phyloP scores from a whole-genome alignment of 2,888 invertebrate genomes.

The Microctonus brassicae region DNA sequence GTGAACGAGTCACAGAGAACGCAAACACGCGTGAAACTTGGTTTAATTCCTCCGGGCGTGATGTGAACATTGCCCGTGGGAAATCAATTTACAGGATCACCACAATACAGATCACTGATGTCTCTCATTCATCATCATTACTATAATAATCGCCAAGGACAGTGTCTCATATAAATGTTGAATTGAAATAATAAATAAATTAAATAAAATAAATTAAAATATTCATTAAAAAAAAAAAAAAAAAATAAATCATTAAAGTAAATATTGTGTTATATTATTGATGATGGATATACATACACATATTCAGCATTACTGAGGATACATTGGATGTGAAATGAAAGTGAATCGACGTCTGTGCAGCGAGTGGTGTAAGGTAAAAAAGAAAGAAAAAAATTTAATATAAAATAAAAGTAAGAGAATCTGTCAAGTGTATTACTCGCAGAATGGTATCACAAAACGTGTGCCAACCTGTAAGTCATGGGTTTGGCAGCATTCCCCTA shows the following conservation, averaged over 20 bases:
- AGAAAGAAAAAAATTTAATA: neutral
- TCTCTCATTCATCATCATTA: neutral
- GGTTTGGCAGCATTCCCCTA: neutral
- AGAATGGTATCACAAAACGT: neutral
- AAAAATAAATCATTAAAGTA: too few species aligned
- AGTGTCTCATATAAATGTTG: neutral
- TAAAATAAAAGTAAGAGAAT: neutral
- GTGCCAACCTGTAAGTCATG: neutral
- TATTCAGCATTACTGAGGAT: neutral
- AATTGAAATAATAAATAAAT: neutral
- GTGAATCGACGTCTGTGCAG: neutral
- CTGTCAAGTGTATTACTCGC: neutral
- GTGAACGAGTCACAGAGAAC: neutral
- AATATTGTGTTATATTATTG: neutral
- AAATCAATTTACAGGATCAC: conserved; percentile 21
- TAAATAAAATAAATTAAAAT: neutral
- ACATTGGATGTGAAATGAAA: neutral
- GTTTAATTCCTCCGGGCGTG: conserved; percentile 13
- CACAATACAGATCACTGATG: neutral
- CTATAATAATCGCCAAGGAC: neutral
- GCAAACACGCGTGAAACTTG: conserved; percentile 16
- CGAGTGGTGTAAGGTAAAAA: neutral
- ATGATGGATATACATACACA: neutral
- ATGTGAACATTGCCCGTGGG: conserved; percentile 12
- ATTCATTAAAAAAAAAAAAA: neutral